Conservation (phyloP, 1,140 invertebrate species). For the Cardiocondyla obscurior region DNA sequence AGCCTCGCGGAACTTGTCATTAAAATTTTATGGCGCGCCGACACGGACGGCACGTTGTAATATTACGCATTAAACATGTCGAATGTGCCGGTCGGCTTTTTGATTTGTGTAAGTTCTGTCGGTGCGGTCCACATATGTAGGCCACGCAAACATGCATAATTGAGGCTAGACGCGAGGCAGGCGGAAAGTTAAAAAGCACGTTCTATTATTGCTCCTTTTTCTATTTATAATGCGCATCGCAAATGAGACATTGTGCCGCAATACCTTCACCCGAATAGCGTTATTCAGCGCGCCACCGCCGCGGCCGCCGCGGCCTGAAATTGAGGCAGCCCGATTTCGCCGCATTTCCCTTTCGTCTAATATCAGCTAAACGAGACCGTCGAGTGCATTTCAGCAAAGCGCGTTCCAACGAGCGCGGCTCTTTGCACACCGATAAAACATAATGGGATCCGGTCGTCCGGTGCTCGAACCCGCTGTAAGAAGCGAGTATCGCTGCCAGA, state of each 20-base stretch:
- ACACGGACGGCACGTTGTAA: neutral
- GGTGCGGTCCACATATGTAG: too few relatives aligned
- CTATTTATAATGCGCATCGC: neutral
- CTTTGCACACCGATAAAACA: constrained; percentile 41
- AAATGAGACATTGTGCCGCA: neutral
- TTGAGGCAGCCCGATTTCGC: neutral
- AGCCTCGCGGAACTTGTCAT: constrained; percentile 5
- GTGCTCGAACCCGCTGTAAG: constrained; percentile 8
- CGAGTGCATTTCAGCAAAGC: constrained; percentile 36
- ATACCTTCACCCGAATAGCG: neutral
- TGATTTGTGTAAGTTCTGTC: neutral
- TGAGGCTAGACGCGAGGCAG: neutral
- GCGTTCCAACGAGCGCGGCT: neutral
- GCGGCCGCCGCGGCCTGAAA: neutral
- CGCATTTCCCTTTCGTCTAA: constrained; percentile 20
- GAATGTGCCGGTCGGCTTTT: constrained; percentile 10
- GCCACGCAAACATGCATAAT: neutral
- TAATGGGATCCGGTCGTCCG: neutral
- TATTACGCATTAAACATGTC: constrained; percentile 31
- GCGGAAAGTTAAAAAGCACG: constrained; percentile 4
- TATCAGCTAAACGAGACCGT: constrained; percentile 11
- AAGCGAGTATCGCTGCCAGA: neutral
- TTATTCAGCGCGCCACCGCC: neutral
- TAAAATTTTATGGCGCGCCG: constrained; percentile 12
- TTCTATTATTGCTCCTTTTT: neutral